A percentile compares a stretch with the other conserved stretches of the same genome.
Evolutionary conservation across 2,797 vertebrate genomes (phyloP).

Genomic region (Cryptoprocta ferox): DNA sequence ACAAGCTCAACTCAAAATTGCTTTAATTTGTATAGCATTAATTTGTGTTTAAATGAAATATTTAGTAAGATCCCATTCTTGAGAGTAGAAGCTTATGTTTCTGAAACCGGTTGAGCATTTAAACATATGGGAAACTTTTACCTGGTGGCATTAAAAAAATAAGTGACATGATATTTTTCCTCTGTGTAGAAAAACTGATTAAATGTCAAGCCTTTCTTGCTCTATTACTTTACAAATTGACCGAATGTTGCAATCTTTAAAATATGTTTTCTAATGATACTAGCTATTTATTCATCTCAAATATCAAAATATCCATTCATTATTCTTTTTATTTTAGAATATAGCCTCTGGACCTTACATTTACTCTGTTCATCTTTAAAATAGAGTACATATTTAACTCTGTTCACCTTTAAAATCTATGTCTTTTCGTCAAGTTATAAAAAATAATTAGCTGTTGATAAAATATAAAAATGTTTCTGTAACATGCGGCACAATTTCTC

Average conservation of each 20-base stretch:
- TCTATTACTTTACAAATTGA: background rate
- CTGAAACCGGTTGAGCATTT: background rate
- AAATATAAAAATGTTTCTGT: conserved; percentile 71
- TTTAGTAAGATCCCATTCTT: background rate
- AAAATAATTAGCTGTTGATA: conserved; percentile 44
- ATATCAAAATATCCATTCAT: background rate
- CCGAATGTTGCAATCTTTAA: background rate
- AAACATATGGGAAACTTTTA: background rate
- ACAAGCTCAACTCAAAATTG: background rate
- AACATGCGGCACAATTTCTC: conserved; percentile 47
- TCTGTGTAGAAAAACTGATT: background rate
- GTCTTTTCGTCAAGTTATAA: background rate
- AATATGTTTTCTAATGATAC: background rate
- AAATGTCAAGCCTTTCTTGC: background rate
- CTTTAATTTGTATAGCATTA: background rate
- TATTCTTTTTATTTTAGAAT: background rate
- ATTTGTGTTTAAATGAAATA: background rate
- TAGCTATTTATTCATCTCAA: background rate
- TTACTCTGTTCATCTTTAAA: conserved; percentile 25
- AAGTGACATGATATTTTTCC: background rate
- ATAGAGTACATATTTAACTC: background rate
- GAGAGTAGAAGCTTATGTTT: background rate
- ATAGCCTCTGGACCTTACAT: background rate
- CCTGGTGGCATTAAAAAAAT: background rate
- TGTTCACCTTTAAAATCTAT: background rate